Conservation (phyloP, 2,888 invertebrate species). For the Ormyrus rosae region DNA sequence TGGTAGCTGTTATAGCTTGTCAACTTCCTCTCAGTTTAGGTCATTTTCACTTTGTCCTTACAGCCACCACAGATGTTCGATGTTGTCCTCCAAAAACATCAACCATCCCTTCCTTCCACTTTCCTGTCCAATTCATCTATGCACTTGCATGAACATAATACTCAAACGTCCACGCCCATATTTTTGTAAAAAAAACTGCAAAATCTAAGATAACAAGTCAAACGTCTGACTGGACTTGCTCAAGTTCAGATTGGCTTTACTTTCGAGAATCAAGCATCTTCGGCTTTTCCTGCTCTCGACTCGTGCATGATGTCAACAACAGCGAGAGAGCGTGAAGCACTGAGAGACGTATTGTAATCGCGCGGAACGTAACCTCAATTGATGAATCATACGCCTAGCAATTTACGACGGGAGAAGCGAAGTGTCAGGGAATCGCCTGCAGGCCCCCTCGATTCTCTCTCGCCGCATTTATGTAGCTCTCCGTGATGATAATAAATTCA, state of each 20-base stretch:
- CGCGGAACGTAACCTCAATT: slow-evolving; percentile 55
- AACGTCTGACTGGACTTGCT: neutral
- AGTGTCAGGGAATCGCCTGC: slow-evolving; percentile 1
- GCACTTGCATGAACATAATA: neutral
- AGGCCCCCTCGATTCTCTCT: neutral
- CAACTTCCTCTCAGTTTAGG: slow-evolving; percentile 25
- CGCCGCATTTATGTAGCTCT: neutral
- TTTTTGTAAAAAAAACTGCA: slow-evolving; percentile 19
- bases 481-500: slow-evolving; percentile 3
- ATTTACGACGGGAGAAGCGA: slow-evolving; percentile 40
- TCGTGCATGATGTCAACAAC: slow-evolving; percentile 38
- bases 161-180: slow-evolving; percentile 43
- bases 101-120: neutral
- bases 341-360: slow-evolving; percentile 7
- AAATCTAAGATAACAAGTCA: neutral
- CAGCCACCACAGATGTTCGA: neutral
- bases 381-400: slow-evolving; percentile 54
- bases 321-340: no score
- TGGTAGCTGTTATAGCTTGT: slow-evolving; percentile 14
- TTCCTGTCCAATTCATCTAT: slow-evolving; percentile 28
- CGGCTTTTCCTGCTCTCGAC: neutral
- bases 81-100: neutral
- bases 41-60: slow-evolving; percentile 42
- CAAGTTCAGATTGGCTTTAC: neutral
- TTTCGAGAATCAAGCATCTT: slow-evolving; percentile 4